Percentiles rank a stretch among this genome's conserved stretches.
Evolutionary conservation across 1,140 invertebrate genomes (phyloP).

Genomic region (Drosophila prosaltans): DNA sequence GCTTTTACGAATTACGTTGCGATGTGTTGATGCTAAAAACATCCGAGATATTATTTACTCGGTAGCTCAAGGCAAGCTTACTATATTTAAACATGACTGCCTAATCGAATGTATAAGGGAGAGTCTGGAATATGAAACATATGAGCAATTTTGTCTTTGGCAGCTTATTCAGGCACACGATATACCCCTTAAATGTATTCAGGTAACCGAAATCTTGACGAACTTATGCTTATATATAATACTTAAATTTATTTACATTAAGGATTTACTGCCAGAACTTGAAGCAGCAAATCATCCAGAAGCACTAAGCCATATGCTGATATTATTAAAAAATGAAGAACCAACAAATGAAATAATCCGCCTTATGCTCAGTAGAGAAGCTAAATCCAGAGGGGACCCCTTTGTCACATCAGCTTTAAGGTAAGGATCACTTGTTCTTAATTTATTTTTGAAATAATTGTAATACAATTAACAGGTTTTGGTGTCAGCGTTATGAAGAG

Average conservation of each 20-base stretch:
- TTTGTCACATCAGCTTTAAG: slow-evolving; percentile 95
- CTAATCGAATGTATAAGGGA: slow-evolving; percentile 89
- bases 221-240: too few species aligned
- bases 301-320: slow-evolving; percentile 94
- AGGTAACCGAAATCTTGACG: slow-evolving; percentile 85
- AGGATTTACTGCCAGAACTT: slow-evolving; percentile 91
- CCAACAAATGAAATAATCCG: slow-evolving; percentile 93
- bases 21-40: slow-evolving; percentile 93
- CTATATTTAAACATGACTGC: slow-evolving; percentile 91
- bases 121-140: slow-evolving; percentile 97
- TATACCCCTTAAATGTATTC: slow-evolving; percentile 93
- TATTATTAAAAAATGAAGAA: slow-evolving; percentile 95
- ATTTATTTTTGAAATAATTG: background rate
- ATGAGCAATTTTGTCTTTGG: slow-evolving; percentile 98
- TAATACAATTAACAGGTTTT: slow-evolving; percentile 85
- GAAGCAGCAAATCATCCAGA: slow-evolving; percentile 95
- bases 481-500: slow-evolving; percentile 96
- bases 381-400: slow-evolving; percentile 88
- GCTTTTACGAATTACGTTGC: slow-evolving; percentile 93
- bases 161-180: slow-evolving; percentile 96
- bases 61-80: slow-evolving; percentile 93
- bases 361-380: slow-evolving; percentile 91
- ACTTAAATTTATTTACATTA: slow-evolving; percentile 7
- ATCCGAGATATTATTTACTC: slow-evolving; percentile 95
- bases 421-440: slow-evolving; percentile 28